A percentile compares a stretch with the other conserved stretches of the same genome.
Evolutionary conservation across 2,888 invertebrate species (phyloP).

Genomic region (Agapetus fuscipes): DNA sequence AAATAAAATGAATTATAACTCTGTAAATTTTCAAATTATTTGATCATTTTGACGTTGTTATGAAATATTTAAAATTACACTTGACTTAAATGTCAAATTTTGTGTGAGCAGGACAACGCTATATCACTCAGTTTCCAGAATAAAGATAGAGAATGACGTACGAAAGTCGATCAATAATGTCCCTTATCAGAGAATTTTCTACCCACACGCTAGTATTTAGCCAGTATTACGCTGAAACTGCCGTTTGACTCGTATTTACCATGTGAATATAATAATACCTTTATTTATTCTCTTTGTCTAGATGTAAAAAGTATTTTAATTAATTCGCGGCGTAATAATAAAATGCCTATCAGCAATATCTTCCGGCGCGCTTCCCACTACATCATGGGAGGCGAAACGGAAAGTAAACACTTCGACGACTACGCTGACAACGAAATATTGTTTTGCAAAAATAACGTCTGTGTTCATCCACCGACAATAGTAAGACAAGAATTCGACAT

Average conservation of each 20-base stretch:
- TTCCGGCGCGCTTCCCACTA: slow-evolving; percentile 71
- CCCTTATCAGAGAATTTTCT: slow-evolving; percentile 14
- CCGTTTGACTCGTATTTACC: slow-evolving; percentile 2
- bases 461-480: slow-evolving; percentile 87
- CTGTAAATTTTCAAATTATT: too few relatives aligned
- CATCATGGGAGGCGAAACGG: slow-evolving; percentile 60
- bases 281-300: too few relatives aligned
- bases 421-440: slow-evolving; percentile 79
- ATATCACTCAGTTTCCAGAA: too few relatives aligned
- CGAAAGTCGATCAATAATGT: slow-evolving; percentile 14
- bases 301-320: too few relatives aligned
- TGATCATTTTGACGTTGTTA: too few relatives aligned
- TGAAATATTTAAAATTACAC: too few relatives aligned
- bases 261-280: too few relatives aligned
- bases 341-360: slow-evolving; percentile 69
- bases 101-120: too few relatives aligned
- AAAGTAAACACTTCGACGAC: slow-evolving; percentile 48
- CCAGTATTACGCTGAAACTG: slow-evolving; percentile 3
- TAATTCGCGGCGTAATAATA: too few relatives aligned
- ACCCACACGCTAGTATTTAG: slow-evolving; percentile 2
- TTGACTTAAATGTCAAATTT: too few relatives aligned
- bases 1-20: too few relatives aligned
- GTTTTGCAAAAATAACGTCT: slow-evolving; percentile 94
- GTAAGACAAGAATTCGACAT: slow-evolving; percentile 74
- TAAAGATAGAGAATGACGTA: slow-evolving; percentile 7